Conservation (phyloP, 2,888 invertebrate species). For the Zele albiditarsus region DNA sequence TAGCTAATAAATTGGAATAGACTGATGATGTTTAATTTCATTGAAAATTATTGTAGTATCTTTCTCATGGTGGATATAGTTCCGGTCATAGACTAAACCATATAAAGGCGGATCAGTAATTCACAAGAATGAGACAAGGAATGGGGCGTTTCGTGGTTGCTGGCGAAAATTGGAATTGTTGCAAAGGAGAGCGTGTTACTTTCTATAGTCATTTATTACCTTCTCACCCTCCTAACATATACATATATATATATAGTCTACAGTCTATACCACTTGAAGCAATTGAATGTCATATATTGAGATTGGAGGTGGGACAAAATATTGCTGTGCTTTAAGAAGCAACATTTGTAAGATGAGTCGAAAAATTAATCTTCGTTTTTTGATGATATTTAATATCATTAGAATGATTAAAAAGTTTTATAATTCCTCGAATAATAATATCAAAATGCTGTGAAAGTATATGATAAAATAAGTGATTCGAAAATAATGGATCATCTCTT, state of each 20-base stretch:
- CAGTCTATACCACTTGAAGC: conserved; percentile 41
- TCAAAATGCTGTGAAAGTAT: too few relatives aligned
- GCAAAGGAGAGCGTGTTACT: conserved; percentile 51
- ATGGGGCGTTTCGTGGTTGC: conserved; percentile 51
- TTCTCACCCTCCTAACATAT: not conserved
- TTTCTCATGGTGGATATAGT: not conserved
- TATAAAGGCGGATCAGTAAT: conserved; percentile 54
- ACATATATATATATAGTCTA: too few relatives aligned
- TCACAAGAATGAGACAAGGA: conserved; percentile 55
- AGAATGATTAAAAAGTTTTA: too few relatives aligned
- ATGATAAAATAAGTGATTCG: too few relatives aligned
- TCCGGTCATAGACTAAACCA: conserved; percentile 50
- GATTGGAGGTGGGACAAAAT: conserved; percentile 43
- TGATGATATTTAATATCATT: too few relatives aligned
- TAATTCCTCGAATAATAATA: too few relatives aligned
- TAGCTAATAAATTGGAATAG: conserved; percentile 34
- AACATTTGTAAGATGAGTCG: too few relatives aligned
- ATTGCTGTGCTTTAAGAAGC: too few relatives aligned
- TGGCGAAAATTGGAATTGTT: conserved; percentile 60
- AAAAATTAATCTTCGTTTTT: too few relatives aligned
- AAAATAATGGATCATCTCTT: too few relatives aligned
- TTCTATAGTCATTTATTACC: conserved; percentile 54
- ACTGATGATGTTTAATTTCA: not conserved
- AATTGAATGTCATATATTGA: conserved; percentile 47
- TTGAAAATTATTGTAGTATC: not conserved